Conservation (phyloP, 1,140 invertebrate genomes). For the Vollenhovia emeryi region DNA sequence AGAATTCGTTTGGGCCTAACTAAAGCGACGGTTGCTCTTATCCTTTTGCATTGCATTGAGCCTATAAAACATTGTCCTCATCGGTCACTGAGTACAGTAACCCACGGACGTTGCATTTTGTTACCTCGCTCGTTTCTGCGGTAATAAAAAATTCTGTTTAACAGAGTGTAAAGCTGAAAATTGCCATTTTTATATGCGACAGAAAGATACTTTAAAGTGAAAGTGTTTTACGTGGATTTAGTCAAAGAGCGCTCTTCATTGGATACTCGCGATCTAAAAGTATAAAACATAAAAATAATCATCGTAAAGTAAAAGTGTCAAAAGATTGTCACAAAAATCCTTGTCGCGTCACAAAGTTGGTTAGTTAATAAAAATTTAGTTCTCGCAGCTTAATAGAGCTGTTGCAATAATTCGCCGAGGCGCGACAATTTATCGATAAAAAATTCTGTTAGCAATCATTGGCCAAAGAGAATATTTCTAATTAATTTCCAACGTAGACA, state of each 20-base stretch:
- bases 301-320: background rate
- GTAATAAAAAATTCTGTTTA: conserved; percentile 37
- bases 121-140: conserved; percentile 15
- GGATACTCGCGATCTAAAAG: background rate
- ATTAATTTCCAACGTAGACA: conserved; percentile 73
- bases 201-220: conserved; percentile 30
- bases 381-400: background rate
- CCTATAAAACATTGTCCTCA: conserved; percentile 80
- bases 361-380: conserved; percentile 1
- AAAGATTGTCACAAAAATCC: background rate
- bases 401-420: background rate
- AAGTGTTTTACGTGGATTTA: conserved; percentile 22
- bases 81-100: conserved; percentile 78
- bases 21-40: conserved; percentile 73
- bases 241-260: background rate
- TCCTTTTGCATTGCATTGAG: conserved; percentile 79
- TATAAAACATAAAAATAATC: conserved; percentile 7
- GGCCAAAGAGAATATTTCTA: conserved; percentile 13
- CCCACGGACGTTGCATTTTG: conserved; percentile 73
- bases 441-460: background rate
- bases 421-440: background rate
- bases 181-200: background rate
- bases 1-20: conserved; percentile 80
- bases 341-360: background rate
- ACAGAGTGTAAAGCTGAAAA: conserved; percentile 14